These are phyloP conservation scores for Anguilla pacifica DNA, from an alignment of 2,797 vertebrate genomes.

Conservation along the genomic window DNA sequence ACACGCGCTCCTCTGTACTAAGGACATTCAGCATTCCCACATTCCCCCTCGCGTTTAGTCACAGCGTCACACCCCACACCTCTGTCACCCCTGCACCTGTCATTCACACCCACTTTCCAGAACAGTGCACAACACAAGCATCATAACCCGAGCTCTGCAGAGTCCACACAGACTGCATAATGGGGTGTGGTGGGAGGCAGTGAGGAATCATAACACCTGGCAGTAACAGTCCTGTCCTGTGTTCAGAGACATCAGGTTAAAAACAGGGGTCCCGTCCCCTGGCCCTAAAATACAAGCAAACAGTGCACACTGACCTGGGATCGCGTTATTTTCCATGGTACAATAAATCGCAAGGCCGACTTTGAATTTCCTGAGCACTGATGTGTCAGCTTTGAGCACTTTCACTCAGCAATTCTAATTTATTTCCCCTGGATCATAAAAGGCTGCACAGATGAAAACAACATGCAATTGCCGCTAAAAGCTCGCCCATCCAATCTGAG, in stretches of 20 bases:
- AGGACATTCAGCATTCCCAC: conserved; percentile 50
- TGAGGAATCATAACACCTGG: conserved; percentile 28
- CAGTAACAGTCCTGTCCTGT: not conserved
- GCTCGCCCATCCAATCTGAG: conserved; percentile 47
- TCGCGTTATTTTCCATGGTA: conserved; percentile 43
- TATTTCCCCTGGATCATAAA: conserved; percentile 29
- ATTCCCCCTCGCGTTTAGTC: conserved; percentile 46
- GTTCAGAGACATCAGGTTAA: conserved; percentile 42
- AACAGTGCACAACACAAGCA: not conserved
- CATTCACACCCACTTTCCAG: not conserved
- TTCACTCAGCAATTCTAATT: conserved; percentile 33
- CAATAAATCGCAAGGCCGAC: conserved; percentile 43
- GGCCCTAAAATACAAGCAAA: conserved; percentile 42
- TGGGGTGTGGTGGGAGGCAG: not conserved
- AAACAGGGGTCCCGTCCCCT: conserved; percentile 47
- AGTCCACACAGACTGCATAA: not conserved
- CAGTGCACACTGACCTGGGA: not conserved
- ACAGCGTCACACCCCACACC: conserved; percentile 47
- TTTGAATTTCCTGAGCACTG: conserved; percentile 33
- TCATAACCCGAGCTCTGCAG: not conserved
- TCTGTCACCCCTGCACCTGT: conserved; percentile 38
- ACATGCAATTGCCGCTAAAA: conserved; percentile 36
- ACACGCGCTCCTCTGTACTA: not conserved
- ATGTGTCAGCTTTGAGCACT: conserved; percentile 36
- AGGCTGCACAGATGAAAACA: conserved; percentile 45